Percentiles rank a stretch among this genome's conserved stretches.
phyloP scores from a whole-genome alignment of 1,140 invertebrate species.

The Seison nebaliae region DNA sequence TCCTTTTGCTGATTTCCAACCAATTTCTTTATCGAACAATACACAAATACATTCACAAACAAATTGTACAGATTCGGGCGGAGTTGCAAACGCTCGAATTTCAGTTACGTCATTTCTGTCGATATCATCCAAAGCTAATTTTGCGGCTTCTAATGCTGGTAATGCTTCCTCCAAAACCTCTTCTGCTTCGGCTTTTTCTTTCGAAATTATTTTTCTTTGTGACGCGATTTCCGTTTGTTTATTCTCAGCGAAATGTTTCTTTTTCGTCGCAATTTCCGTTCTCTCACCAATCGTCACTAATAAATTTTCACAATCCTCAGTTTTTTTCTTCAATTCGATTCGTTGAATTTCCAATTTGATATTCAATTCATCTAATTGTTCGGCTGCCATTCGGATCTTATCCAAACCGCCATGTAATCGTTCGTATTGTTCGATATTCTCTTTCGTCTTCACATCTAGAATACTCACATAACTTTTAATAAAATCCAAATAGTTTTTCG shows the following conservation, averaged over 20 bases:
- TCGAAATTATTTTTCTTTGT: slow-evolving; percentile 43
- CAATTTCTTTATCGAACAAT: slow-evolving; percentile 50
- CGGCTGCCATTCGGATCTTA: slow-evolving; percentile 50
- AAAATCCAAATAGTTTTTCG: slow-evolving; percentile 61
- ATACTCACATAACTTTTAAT: slow-evolving; percentile 47
- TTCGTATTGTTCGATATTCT: slow-evolving; percentile 39
- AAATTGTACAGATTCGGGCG: slow-evolving; percentile 52
- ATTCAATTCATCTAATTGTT: slow-evolving; percentile 43
- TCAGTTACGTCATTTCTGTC: slow-evolving; percentile 66
- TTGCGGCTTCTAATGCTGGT: slow-evolving; percentile 49
- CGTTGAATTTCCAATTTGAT: slow-evolving; percentile 45
- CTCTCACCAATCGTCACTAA: slow-evolving; percentile 37
- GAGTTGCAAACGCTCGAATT: slow-evolving; percentile 61
- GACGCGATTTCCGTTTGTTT: slow-evolving; percentile 34
- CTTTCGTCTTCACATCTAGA: slow-evolving; percentile 40
- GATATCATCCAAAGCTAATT: slow-evolving; percentile 44
- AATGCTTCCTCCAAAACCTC: slow-evolving; percentile 45
- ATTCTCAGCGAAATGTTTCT: slow-evolving; percentile 31
- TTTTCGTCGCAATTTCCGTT: slow-evolving; percentile 39
- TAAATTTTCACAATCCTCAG: slow-evolving; percentile 42
- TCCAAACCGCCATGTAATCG: slow-evolving; percentile 40
- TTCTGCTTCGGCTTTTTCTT: slow-evolving; percentile 53
- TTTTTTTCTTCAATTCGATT: slow-evolving; percentile 45
- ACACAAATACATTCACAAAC: slow-evolving; percentile 62
- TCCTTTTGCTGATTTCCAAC: slow-evolving; percentile 58